A percentile compares a stretch with the other conserved stretches of the same genome.
phyloP scores from a whole-genome alignment of 2,113 vertebrate genomes.

The Cyanoliseus patagonus region DNA sequence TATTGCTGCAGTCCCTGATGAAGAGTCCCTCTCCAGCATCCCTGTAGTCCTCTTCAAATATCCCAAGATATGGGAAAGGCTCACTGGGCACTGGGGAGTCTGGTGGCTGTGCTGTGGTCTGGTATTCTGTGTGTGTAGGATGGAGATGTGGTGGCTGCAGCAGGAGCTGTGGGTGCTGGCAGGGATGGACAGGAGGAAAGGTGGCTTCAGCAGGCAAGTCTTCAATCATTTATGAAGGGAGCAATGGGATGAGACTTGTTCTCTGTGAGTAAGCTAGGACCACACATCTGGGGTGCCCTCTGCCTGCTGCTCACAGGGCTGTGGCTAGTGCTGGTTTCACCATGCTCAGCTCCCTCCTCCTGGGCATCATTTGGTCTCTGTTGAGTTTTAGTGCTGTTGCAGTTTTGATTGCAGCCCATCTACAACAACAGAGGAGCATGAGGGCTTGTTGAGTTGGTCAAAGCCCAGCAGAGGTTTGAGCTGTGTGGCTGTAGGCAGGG shows the following conservation, averaged over 20 bases:
- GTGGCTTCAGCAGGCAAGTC: not conserved
- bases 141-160: not conserved
- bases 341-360: not conserved
- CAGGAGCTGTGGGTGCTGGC: not conserved
- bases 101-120: not conserved
- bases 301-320: not conserved
- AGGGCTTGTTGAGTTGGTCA: not conserved
- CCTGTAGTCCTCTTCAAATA: not conserved
- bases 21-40: not conserved
- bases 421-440: accelerated
- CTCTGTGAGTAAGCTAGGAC: not conserved
- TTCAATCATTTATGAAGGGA: not conserved
- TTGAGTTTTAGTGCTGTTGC: not conserved
- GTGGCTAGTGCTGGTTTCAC: not conserved
- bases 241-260: not conserved
- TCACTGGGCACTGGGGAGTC: accelerated
- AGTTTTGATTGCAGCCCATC: not conserved
- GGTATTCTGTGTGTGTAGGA: accelerated
- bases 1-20: not conserved
- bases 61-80: not conserved
- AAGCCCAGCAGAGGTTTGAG: not conserved
- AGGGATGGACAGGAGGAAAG: not conserved
- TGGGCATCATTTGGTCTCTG: not conserved
- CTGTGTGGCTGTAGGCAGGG: not conserved
- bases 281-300: not conserved